Conservation (phyloP, 2,888 invertebrate species). For the Tinea pellionella region DNA sequence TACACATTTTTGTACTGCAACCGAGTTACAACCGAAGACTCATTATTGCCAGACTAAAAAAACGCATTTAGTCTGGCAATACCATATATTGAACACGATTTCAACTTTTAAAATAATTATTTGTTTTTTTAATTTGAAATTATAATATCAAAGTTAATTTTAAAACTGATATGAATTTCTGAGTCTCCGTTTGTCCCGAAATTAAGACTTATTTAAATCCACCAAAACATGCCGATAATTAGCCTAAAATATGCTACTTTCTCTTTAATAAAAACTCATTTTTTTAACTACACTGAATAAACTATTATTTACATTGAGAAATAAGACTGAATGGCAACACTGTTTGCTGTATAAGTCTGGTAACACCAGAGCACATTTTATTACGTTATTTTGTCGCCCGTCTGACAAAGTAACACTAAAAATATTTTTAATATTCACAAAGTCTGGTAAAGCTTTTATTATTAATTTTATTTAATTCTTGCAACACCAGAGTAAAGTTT, state of each 20-base stretch:
- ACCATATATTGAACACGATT: neutral
- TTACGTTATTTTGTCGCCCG: no score
- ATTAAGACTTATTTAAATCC: neutral
- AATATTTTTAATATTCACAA: no score
- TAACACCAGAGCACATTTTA: no score
- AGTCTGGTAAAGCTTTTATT: no score
- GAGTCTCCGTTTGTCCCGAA: neutral
- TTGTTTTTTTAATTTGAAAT: neutral
- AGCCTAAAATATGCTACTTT: neutral
- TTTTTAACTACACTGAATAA: neutral
- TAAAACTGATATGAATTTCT: neutral
- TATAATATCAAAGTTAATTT: neutral
- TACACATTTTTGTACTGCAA: constrained; percentile 4
- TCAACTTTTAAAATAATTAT: no score
- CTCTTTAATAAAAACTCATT: neutral
- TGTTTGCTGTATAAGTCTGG: neutral
- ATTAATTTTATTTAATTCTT: no score
- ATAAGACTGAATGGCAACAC: neutral
- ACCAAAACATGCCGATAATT: neutral
- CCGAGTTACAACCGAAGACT: neutral
- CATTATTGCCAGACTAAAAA: neutral
- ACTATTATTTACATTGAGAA: neutral
- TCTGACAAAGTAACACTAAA: no score
- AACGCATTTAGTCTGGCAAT: neutral
- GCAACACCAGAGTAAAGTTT: no score